Base-by-base conservation (phyloP, 2,888 invertebrate genomes). In the Cerastis rubricosa region DNA sequence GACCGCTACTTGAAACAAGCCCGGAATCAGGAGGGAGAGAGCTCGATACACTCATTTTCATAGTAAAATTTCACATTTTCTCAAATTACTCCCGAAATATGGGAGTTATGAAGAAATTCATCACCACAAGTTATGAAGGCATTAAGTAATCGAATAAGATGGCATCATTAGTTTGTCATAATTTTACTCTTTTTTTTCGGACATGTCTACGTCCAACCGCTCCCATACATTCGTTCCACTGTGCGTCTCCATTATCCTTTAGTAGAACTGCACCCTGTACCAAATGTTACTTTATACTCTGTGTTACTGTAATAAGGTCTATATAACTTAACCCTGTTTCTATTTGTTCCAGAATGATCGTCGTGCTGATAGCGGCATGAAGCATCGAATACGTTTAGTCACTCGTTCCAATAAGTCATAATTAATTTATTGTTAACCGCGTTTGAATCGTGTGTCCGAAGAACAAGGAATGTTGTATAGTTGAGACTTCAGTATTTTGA, bases 261-360 rank as follows among this genome's bases (percentile, higher is more conserved):
- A 57, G 3, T 25, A n/a, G 1, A 72, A 47, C 19, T 35, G 2
- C 22, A 59, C 35, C 4, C 12, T 14, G 17, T 49, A 22, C 25
- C 14, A 25, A 5, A 45, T n/a, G 6, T 7, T 47, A 54, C 45
- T 65, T 25, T 74, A 14, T 25, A 19, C 43, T 8, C 22, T 22
- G 1, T 49, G 40, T 6, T 0, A 25, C n/a, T 19, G 43, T 7
- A n/a, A 19, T 64, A 54, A 54, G 25, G 14, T 73, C 22, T 25
- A 47, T 12, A 43, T 14, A 45, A 57, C 11, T 61, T 72, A 61
- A 85, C 14, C 59, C n/a, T 11, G 68, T 82, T 70, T 67, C 74
- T 81, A 87, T 90, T 90, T 92, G 88, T 96, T 96, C 84, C 96
- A 96, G 96, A 92, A 96, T 96, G 96, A 96, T 96, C 86, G 95